Evolutionary conservation across 2,113 vertebrate genomes (phyloP).

Genomic region (Pogona vitticeps): DNA sequence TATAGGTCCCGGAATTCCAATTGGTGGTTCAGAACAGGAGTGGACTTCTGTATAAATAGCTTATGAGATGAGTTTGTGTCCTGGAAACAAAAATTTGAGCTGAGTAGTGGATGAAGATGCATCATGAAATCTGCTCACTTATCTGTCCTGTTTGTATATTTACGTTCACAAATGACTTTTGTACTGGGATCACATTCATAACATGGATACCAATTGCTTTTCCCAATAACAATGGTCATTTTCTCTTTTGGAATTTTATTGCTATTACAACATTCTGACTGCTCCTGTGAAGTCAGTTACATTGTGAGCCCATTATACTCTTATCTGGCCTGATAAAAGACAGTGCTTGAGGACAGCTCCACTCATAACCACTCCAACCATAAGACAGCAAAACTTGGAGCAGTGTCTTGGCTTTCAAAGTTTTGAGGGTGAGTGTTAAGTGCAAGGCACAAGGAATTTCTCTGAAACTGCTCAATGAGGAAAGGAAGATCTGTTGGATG

Average conservation of each 20-base stretch:
- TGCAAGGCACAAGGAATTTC: slow-evolving; percentile 33
- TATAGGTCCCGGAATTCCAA: too few relatives aligned
- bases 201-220: background rate
- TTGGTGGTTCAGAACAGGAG: too few relatives aligned
- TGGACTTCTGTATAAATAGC: too few relatives aligned
- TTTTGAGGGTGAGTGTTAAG: background rate
- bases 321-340: slow-evolving; percentile 59
- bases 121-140: too few relatives aligned
- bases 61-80: too few relatives aligned
- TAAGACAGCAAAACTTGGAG: slow-evolving; percentile 55
- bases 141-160: background rate
- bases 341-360: slow-evolving; percentile 50
- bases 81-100: too few relatives aligned
- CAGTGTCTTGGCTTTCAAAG: slow-evolving; percentile 18
- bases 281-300: slow-evolving; percentile 35
- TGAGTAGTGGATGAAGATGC: too few relatives aligned
- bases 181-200: background rate
- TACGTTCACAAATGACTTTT: background rate
- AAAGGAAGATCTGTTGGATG: slow-evolving; percentile 16
- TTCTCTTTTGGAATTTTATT: background rate
- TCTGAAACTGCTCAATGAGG: slow-evolving; percentile 49
- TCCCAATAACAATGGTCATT: background rate
- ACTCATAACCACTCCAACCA: slow-evolving; percentile 15
- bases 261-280: background rate
- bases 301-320: slow-evolving; percentile 40